Evolutionary conservation across 1,140 invertebrate species (phyloP), one percentile per base, ranked within the genome.

Genomic region (Microplitis demolitor): DNA sequence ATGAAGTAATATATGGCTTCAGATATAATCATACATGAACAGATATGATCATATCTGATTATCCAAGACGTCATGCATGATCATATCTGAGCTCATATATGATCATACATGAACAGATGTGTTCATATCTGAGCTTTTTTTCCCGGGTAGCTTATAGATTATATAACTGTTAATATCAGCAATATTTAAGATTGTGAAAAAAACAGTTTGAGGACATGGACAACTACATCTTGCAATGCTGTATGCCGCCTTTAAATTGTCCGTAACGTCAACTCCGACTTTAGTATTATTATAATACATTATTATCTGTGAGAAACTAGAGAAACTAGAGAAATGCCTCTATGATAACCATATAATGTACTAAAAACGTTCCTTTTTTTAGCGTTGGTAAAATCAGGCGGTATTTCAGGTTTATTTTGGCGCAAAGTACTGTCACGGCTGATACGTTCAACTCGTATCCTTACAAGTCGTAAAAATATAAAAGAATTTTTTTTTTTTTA

Each of bases 321-420:
- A n/a, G 80, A 85, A 66, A 85, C 70, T 33, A 83, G 64, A 16
- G 78, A 79, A 14, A 69, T 74, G 51, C 69, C 74, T 61, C 79
- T 73, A 53, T 70, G 75, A 79, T 82, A 82, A 70, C 78, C 81
- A 67, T 82, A 83, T 69, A 13, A 9, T 45, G 37, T 69, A 51
- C 34, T 63, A 68, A 56, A 16, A 11, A 54, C 16, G 8, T 61
- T 69, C 60, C 72, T 13, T 79, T 71, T n/a, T 75, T 76, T 81
- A 53, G 51, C 71, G 37, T 64, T 62, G 11, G 80, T 13, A 69
- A 87, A 82, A 58, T 78, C 74, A 69, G 76, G 64, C 67, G 83
- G 80, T 71, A 87, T 80, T 79, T 84, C 82, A 68, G 63, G 73
- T 75, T 86, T 80, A 71, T 85, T 83, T 80, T 85, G 84, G 11